phyloP scores from a whole-genome alignment of 2,797 vertebrate species.

The Odontamblyopus lacepedii region DNA sequence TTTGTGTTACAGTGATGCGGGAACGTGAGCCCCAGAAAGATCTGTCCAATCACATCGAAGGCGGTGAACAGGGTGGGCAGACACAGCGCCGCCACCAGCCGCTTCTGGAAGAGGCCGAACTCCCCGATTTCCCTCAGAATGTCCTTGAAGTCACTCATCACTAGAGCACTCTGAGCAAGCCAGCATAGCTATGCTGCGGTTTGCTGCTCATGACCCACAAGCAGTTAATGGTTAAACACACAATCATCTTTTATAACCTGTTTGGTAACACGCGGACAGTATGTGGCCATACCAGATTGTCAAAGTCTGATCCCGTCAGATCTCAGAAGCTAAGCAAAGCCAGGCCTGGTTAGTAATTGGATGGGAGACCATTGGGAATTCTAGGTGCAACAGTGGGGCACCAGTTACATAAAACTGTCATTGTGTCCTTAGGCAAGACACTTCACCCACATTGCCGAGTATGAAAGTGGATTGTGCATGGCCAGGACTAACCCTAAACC shows the following conservation, averaged over 20 bases:
- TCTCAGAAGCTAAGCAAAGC: too few species aligned
- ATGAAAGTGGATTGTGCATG: too few species aligned
- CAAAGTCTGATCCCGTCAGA: too few species aligned
- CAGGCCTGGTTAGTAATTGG: too few species aligned
- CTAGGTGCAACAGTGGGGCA: too few species aligned
- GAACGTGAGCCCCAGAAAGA: constrained; percentile 78
- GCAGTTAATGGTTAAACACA: constrained; percentile 62
- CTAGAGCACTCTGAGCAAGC: neutral
- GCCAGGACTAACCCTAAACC: too few species aligned
- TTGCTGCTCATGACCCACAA: constrained; percentile 1
- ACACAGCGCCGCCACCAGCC: constrained; percentile 71
- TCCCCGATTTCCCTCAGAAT: constrained; percentile 79
- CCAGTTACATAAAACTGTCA: too few species aligned
- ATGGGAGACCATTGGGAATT: too few species aligned
- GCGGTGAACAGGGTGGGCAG: constrained; percentile 69
- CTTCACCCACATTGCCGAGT: too few species aligned
- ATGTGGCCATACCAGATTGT: too few species aligned
- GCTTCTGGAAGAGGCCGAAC: constrained; percentile 85
- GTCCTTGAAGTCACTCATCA: constrained; percentile 77
- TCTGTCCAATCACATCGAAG: constrained; percentile 83
- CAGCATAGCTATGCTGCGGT: neutral
- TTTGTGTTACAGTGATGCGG: constrained; percentile 82
- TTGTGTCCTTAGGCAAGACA: too few species aligned
- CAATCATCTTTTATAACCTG: constrained; percentile 22
- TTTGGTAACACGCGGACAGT: constrained; percentile 13